phyloP scores from a whole-genome alignment of 1,140 invertebrate species.

The Drosophila nigrodunni region DNA sequence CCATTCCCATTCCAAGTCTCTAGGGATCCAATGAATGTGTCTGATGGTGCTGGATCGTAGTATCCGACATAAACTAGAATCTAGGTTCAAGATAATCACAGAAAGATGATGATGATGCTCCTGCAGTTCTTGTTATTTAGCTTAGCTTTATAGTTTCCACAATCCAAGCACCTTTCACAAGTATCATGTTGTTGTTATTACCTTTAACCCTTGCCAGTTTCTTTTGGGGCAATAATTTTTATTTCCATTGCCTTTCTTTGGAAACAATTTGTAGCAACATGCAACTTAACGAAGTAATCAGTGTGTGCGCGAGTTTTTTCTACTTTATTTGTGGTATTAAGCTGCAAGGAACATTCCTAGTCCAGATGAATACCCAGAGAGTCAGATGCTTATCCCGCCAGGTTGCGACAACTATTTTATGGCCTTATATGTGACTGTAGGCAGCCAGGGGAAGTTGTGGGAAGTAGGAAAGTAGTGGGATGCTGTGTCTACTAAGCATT shows the following conservation, averaged over 20 bases:
- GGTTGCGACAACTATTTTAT: conserved; percentile 80
- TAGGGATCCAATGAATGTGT: conserved; percentile 49
- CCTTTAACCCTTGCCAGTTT: conserved; percentile 70
- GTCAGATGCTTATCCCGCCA: conserved; percentile 76
- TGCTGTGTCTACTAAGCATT: conserved; percentile 11
- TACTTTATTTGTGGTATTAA: neutral
- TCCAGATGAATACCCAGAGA: conserved; percentile 47
- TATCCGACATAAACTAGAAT: conserved; percentile 56
- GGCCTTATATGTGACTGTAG: conserved; percentile 64
- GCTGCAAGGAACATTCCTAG: conserved; percentile 19
- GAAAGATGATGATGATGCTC: conserved; percentile 29
- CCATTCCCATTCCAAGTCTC: neutral
- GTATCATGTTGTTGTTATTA: conserved; percentile 70
- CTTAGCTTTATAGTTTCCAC: conserved; percentile 42
- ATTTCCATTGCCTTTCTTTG: conserved; percentile 80
- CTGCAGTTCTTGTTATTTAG: conserved; percentile 28
- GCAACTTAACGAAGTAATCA: conserved; percentile 80
- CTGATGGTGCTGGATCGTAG: conserved; percentile 62
- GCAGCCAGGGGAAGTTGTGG: neutral
- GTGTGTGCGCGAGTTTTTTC: conserved; percentile 14
- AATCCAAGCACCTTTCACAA: conserved; percentile 71
- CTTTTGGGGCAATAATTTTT: conserved; percentile 67
- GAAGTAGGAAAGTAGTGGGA: neutral
- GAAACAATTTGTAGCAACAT: conserved; percentile 82
- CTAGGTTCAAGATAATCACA: conserved; percentile 47